A percentile compares a stretch with the other conserved stretches of the same genome.
phyloP scores from a whole-genome alignment of 2,113 vertebrate genomes.

The Empidonax traillii region DNA sequence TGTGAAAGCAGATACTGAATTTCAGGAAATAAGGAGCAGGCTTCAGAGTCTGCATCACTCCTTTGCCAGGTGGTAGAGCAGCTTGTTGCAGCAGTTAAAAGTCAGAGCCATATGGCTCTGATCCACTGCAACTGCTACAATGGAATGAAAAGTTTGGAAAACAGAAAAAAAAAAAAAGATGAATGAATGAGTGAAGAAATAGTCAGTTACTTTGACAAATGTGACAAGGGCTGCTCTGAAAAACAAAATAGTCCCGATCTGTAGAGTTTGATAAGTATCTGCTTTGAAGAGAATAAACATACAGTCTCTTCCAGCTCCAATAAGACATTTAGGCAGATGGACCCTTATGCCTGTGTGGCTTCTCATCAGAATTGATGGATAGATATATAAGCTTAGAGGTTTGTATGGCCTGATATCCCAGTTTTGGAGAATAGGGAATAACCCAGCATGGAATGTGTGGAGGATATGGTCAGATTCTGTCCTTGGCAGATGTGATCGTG shows the following conservation, averaged over 20 bases:
- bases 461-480: background rate
- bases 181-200: slow-evolving; percentile 34
- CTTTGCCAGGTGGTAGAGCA: slow-evolving; percentile 68
- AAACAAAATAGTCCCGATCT: slow-evolving; percentile 25
- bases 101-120: slow-evolving; percentile 66
- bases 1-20: slow-evolving; percentile 8
- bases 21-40: slow-evolving; percentile 48
- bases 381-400: background rate
- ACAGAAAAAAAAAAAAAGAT: slow-evolving; percentile 40
- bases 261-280: slow-evolving; percentile 8
- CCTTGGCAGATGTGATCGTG: background rate
- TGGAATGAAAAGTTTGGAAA: slow-evolving; percentile 59
- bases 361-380: background rate
- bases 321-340: background rate
- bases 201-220: slow-evolving; percentile 26
- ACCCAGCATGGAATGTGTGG: background rate
- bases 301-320: background rate
- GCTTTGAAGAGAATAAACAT: slow-evolving; percentile 11
- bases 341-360: background rate
- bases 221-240: slow-evolving; percentile 34
- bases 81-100: slow-evolving; percentile 71
- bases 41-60: slow-evolving; percentile 18
- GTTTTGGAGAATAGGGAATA: background rate
- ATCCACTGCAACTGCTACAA: slow-evolving; percentile 65
- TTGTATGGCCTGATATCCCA: background rate